Evolutionary conservation across 1,140 invertebrate genomes (phyloP), one percentile per base, ranked within the genome.

Genomic region (Pristionchus pacificus): DNA sequence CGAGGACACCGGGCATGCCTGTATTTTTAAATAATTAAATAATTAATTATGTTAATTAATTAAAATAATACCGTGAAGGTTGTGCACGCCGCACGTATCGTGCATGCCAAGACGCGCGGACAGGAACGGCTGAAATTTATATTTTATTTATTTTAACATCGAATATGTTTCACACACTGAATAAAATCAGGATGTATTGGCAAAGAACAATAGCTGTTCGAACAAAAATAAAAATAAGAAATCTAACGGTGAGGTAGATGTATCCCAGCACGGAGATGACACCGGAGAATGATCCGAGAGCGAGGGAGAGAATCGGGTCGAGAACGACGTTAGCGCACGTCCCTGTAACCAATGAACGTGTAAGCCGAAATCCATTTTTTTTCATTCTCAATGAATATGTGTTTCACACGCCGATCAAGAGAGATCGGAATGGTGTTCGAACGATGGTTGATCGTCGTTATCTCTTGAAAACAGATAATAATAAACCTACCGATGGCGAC

Each of bases 21-120:
- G 19, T 19, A 49, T 49, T 10, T 49, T 49, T 49, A 19, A 49
- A 49, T 49, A 19, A 49, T 49, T 49, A 10, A 19, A 49, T 10
- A 10, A 10, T 49, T 19, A 49, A 49, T 49, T 49, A 49, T 49
- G 38, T 49, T 49, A 49, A 49, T 49, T 10, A 49, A 49, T 10
- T 49, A 49, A 10, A 49, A 49, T n/a, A 49, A 49, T 49, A 49
- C 94, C 95, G 80, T 97, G 94, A 13, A 97, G 88, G 85, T 97
- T 97, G 86, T 97, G 89, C 0, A 97, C 93, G 1, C 95, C 95
- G 82, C 93, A 97, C 0, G 93, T 96, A 84, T 97, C 94, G 80
- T 92, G 90, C 57, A 96, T 85, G 63, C 89, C 88, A 2, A 91
- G 80, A 64, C 88, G 89, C 31, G 86, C 86, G 60, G 88, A 87